A percentile compares a stretch with the other conserved stretches of the same genome.
Conservation (phyloP, 2,797 vertebrate genomes). For the Chelon auratus region DNA sequence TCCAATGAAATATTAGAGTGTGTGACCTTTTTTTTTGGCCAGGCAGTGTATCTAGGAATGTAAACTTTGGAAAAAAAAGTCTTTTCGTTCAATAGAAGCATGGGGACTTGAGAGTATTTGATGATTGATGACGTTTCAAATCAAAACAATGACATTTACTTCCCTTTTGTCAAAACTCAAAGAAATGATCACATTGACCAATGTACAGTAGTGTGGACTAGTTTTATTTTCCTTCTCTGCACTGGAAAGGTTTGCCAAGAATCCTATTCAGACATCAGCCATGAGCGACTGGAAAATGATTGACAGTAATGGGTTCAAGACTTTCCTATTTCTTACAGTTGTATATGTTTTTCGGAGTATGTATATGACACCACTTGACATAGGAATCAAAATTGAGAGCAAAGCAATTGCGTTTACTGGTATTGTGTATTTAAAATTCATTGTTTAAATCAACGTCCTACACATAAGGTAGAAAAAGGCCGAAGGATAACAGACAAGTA, state of each 20-base stretch:
- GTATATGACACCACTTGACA: constrained; percentile 43
- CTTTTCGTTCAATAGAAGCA: too few relatives aligned
- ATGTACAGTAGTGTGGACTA: neutral
- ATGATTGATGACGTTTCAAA: too few relatives aligned
- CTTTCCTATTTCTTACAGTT: constrained; percentile 46
- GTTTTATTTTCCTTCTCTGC: constrained; percentile 42
- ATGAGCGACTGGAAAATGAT: constrained; percentile 55
- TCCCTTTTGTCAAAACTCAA: neutral
- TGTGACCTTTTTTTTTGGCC: too few relatives aligned
- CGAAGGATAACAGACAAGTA: neutral
- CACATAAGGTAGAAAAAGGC: neutral
- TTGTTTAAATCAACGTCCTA: neutral
- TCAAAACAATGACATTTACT: too few relatives aligned
- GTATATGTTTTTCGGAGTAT: constrained; percentile 27
- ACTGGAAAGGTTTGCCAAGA: constrained; percentile 11
- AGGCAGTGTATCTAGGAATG: too few relatives aligned
- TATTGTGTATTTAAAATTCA: constrained; percentile 18
- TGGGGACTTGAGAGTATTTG: too few relatives aligned
- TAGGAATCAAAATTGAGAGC: constrained; percentile 24
- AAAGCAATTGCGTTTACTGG: constrained; percentile 17
- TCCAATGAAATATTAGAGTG: too few relatives aligned
- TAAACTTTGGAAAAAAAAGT: too few relatives aligned
- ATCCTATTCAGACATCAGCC: constrained; percentile 36
- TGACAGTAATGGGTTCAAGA: constrained; percentile 53
- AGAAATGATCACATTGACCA: neutral